Base-by-base conservation (phyloP, 1,140 invertebrate species). In the Lamellibrachia luymesi region DNA sequence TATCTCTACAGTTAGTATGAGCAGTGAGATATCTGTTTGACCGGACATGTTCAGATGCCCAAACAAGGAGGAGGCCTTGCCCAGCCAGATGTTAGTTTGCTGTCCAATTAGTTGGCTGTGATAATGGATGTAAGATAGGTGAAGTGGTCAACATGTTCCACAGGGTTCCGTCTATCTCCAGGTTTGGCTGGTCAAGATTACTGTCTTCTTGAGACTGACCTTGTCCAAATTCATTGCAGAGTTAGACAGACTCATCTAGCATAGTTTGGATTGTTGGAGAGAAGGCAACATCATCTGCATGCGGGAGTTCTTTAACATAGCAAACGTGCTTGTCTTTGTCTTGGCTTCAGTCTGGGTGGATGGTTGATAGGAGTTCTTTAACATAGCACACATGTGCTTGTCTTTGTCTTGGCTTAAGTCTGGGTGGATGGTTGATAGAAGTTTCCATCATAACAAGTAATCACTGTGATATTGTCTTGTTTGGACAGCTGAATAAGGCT, bases 61-160 rank as follows among this genome's bases (percentile, higher is more conserved):
- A 22, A 80, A 80, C 64, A 80, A 17, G 64, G 13, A 80, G 13
- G 13, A 80, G 64, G 64, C 64, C 25, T 10, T 80, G 64, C 64
- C 17, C 13, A 80, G 7, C 13, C 2, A 22, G 25, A 80, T 8
- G 64, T 56, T 56, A 56, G 64, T 17, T 80, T 80, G 64, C 13
- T 80, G 64, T 80, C 64, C 64, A 80, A 80, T 22, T 80, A 22
- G 64, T 80, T 22, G 17, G 64, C 17, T 8, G 64, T 22, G 64
- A 80, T 80, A 80, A 22, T 80, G 7, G 64, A 8, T 17, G 6
- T 6, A 22, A 80, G 64, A 80, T 6, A 80, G 17, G 64, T 80
- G 64, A 80, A 80, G 64, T 80, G 64, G 64, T 80, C 64, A 80
- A 80, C 64, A 80, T 80, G 64, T 80, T 80, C 52, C 64, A 80